phyloP scores from a whole-genome alignment of 2,797 vertebrate species.

The Danio choprae region DNA sequence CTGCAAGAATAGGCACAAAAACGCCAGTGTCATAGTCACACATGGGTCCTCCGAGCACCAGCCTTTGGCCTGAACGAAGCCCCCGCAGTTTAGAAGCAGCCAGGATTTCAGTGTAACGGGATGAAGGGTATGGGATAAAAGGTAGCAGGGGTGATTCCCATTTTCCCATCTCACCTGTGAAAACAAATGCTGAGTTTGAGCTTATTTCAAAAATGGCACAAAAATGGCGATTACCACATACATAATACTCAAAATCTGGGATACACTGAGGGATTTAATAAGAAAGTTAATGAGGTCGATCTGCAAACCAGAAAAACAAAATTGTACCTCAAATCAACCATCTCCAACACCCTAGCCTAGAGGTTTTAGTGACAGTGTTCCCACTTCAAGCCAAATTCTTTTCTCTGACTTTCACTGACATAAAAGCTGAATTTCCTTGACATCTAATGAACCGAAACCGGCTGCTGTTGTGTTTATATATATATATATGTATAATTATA shows the following conservation, averaged over 20 bases:
- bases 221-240: background rate
- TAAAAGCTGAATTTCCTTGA: too few species aligned
- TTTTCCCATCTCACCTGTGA: constrained; percentile 74
- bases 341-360: too few species aligned
- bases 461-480: too few species aligned
- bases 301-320: background rate
- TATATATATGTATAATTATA: too few species aligned
- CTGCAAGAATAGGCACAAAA: constrained; percentile 86
- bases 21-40: constrained; percentile 82
- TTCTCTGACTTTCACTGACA: too few species aligned
- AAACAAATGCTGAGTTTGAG: constrained; percentile 15
- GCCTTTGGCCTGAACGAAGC: constrained; percentile 76
- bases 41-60: constrained; percentile 83
- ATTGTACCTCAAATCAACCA: too few species aligned
- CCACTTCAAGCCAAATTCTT: too few species aligned
- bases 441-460: too few species aligned
- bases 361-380: too few species aligned
- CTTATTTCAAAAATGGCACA: background rate
- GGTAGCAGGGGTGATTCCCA: constrained; percentile 82
- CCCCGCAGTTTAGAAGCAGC: constrained; percentile 69
- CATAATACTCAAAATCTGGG: background rate
- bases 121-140: constrained; percentile 83
- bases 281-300: background rate
- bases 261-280: background rate
- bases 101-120: constrained; percentile 73